Base-by-base conservation (phyloP, 2,113 vertebrate species). In the Azemiops feae region DNA sequence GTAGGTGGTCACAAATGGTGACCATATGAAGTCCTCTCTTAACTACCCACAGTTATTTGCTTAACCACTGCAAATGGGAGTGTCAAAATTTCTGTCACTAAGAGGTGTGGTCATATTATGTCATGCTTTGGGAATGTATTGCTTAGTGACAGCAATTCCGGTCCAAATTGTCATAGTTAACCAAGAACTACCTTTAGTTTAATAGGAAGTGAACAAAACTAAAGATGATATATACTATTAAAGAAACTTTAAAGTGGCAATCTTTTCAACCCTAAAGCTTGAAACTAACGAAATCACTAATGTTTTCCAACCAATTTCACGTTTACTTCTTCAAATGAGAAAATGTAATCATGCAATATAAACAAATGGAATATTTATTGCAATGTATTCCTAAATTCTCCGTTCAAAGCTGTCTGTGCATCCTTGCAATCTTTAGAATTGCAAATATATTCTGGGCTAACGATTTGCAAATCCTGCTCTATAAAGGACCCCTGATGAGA, bases 401-500 rank as follows among this genome's bases (percentile, higher is more conserved):
- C 39, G n/a, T 81, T 20, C 34, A 52, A 60, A 50, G 12, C 90
- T 16, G 18, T 89, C 1, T 1, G 0, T 11, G 94, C 8, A 30
- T 8, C 88, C 25, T 89, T 85, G 85, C 27, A 20, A 5, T 50
- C 53, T 89, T 50, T n/a, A 47, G 74, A 20, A 94, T 85, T 27
- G 6, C 90, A 92, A 87, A 94, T 90, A 93, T 43, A 81, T 52
- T 43, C 10, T 1, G 69, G 43, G 20, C 86, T 11, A 20, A 88
- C 60, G 34, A 14, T 39, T 53, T 94, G 88, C 34, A 85, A 89
- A 92, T n/a, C 69, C 52, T 1, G 0, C 91, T 88, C 81, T 91
- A 27, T 94, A 53, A 90, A 91, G 95, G 47, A 55, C 52, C 39
- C 87, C 96, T 47, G 53, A 81, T 16, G 34, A 95, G 87, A 93